Evolutionary conservation across 2,113 vertebrate genomes (phyloP).

Genomic region (Upupa epops): DNA sequence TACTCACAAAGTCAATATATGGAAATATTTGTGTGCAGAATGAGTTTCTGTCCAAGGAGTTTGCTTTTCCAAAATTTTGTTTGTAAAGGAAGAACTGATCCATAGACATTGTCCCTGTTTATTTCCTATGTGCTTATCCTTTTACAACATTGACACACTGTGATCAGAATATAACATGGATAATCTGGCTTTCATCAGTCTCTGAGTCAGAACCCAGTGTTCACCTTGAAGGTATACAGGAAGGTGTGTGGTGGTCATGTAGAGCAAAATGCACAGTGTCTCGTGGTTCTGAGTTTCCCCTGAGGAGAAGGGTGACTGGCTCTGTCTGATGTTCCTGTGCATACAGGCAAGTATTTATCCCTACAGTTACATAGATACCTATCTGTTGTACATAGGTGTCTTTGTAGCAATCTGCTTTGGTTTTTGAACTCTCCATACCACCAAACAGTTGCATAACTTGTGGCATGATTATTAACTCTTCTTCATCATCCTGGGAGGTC

Average conservation of each 20-base stretch:
- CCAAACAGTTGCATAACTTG: conserved; percentile 40
- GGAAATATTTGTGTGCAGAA: not conserved
- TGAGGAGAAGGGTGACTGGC: conserved; percentile 58
- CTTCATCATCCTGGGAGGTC: conserved; percentile 61
- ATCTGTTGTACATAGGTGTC: conserved; percentile 38
- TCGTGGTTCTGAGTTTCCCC: conserved; percentile 46
- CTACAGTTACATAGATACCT: conserved; percentile 60
- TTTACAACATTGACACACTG: conserved; percentile 1
- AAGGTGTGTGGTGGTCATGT: conserved; percentile 47
- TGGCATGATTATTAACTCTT: conserved; percentile 28
- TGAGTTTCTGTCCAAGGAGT: not conserved
- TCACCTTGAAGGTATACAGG: not conserved
- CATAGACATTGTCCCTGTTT: not conserved
- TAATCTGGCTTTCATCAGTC: not conserved
- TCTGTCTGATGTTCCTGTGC: conserved; percentile 58
- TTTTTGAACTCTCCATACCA: not conserved
- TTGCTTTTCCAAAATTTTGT: not conserved
- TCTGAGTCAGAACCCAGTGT: conserved; percentile 12
- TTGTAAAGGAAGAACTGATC: not conserved
- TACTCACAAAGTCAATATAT: not conserved
- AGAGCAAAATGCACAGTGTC: not conserved
- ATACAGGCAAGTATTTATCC: conserved; percentile 61
- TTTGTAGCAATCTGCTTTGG: conserved; percentile 42
- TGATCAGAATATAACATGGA: conserved; percentile 1
- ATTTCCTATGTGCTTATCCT: not conserved